These are phyloP conservation scores for Cryptotis parvus DNA, from an alignment of 2,113 vertebrate species.

Conservation along the genomic window DNA sequence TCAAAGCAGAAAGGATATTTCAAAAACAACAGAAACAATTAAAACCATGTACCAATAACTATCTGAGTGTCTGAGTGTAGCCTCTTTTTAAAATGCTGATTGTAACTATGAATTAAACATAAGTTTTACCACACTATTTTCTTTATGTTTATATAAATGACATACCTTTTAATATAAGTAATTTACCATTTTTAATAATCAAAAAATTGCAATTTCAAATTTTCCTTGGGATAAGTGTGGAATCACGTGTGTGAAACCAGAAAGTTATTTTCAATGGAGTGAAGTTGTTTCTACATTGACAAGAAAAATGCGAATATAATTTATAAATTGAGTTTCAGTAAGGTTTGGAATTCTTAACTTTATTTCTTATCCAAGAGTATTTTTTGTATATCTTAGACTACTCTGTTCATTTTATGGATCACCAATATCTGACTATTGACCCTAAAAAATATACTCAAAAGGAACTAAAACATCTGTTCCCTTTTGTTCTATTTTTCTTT, in stretches of 20 bases:
- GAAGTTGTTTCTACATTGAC: not conserved
- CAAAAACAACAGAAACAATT: not conserved
- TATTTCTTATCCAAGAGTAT: not conserved
- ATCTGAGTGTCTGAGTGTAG: not conserved
- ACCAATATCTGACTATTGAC: not conserved
- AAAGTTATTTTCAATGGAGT: not conserved
- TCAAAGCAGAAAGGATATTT: not conserved
- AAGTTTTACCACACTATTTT: not conserved
- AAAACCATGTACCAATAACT: not conserved
- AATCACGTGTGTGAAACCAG: not conserved
- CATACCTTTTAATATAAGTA: not conserved
- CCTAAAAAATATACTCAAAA: not conserved
- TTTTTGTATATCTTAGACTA: not conserved
- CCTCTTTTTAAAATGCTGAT: not conserved
- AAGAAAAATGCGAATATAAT: constrained; percentile 13
- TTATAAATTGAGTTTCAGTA: constrained; percentile 27
- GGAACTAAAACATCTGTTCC: not conserved
- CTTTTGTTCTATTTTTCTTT: not conserved
- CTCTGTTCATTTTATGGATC: not conserved
- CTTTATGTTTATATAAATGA: not conserved
- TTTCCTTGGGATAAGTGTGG: not conserved
- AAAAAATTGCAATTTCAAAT: not conserved
- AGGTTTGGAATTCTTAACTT: not conserved
- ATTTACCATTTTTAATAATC: not conserved
- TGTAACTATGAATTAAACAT: not conserved